Percentiles rank a stretch among this genome's conserved stretches.
These are phyloP conservation scores for Genyomyrus donnyi DNA, from an alignment of 2,113 vertebrate species.

Conservation along the genomic window DNA sequence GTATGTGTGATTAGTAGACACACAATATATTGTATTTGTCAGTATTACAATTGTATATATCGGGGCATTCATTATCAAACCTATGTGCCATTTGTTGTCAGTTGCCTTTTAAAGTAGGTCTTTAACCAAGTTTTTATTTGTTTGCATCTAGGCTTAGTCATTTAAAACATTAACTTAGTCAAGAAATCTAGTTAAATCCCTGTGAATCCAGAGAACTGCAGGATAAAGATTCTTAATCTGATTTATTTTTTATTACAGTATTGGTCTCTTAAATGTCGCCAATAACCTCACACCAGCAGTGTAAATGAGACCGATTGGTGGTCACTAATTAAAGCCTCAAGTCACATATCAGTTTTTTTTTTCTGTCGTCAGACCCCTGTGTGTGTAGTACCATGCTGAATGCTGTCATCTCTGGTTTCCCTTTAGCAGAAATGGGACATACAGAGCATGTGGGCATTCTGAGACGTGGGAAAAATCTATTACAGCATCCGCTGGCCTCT, in stretches of 20 bases:
- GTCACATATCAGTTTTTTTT: background rate
- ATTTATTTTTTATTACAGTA: background rate
- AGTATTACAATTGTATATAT: background rate
- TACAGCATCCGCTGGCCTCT: background rate
- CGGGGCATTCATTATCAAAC: background rate
- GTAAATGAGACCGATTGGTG: background rate
- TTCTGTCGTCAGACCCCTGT: background rate
- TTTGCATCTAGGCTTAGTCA: background rate
- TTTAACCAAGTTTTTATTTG: background rate
- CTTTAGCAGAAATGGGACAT: background rate
- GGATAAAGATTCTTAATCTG: background rate
- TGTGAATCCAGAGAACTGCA: background rate
- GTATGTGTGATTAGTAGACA: background rate
- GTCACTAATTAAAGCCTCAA: background rate
- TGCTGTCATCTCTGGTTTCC: background rate
- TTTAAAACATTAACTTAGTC: background rate
- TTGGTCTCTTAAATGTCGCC: background rate
- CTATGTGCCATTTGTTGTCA: background rate
- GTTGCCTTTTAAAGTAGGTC: background rate
- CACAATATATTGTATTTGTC: background rate
- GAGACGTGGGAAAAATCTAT: constrained; percentile 9
- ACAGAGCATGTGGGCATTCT: background rate
- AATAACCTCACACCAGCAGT: background rate
- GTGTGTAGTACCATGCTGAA: background rate
- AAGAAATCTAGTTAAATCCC: background rate